A percentile compares a stretch with the other conserved stretches of the same genome.
Evolutionary conservation across 2,113 vertebrate genomes (phyloP).

Genomic region (Eidolon helvum): DNA sequence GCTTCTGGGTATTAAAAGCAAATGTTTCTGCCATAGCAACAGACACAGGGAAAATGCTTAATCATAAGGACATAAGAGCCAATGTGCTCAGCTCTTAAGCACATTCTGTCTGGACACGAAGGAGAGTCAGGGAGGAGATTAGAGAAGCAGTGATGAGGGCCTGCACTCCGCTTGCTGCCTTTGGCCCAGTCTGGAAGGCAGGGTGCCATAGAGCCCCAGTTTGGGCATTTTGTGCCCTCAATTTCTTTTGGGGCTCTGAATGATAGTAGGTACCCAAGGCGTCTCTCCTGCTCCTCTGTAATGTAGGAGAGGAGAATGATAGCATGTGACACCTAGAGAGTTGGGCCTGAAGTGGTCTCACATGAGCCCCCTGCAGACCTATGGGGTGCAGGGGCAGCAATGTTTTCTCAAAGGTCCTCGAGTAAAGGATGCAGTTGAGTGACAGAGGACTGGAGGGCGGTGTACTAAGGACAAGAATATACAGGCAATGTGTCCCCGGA

Average conservation of each 20-base stretch:
- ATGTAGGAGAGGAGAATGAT: neutral
- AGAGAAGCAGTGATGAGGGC: too few species aligned
- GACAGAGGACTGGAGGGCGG: neutral
- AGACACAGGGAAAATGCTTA: neutral
- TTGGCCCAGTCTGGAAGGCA: neutral
- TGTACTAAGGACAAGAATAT: neutral
- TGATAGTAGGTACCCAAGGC: neutral
- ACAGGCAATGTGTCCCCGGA: neutral
- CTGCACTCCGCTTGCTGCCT: neutral
- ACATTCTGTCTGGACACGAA: neutral
- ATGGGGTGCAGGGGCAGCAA: fast-evolving
- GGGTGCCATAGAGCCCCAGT: fast-evolving
- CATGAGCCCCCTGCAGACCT: neutral
- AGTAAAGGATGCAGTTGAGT: neutral
- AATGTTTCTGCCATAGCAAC: conserved; percentile 12
- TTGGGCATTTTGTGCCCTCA: neutral
- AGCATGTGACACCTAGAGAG: neutral
- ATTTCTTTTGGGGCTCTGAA: neutral
- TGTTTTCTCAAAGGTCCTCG: neutral
- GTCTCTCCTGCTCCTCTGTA: neutral
- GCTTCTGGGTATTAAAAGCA: neutral
- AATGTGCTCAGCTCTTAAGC: neutral
- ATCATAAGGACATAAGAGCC: neutral
- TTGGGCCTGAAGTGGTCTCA: neutral
- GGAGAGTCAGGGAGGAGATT: neutral